Conservation (phyloP, 1,140 invertebrate species). For the Eurytemora carolleeae region DNA sequence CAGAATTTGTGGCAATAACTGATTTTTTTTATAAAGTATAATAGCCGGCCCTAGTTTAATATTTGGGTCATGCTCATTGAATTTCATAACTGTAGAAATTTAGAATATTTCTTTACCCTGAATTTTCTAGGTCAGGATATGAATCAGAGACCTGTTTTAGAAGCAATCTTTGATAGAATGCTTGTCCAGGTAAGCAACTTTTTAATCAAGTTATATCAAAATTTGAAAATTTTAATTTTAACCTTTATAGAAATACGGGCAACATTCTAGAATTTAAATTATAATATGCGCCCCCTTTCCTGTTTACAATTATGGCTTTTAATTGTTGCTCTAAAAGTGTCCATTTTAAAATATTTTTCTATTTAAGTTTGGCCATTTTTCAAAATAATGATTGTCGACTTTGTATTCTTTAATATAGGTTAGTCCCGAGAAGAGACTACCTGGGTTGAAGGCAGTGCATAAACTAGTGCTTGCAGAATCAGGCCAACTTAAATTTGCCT, state of each 20-base stretch:
- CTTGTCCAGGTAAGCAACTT: neutral
- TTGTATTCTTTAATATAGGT: neutral
- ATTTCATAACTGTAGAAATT: neutral
- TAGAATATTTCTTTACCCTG: neutral
- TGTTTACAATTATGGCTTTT: too few species aligned
- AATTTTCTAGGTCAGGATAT: neutral
- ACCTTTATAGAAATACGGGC: too few species aligned
- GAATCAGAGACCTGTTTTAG: neutral
- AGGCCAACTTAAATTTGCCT: neutral
- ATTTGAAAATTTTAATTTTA: too few species aligned
- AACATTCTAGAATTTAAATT: too few species aligned
- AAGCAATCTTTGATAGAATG: neutral
- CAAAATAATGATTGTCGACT: too few species aligned
- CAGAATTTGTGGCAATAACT: neutral
- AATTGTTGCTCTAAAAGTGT: too few species aligned
- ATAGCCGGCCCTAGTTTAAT: neutral
- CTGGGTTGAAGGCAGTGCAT: neutral
- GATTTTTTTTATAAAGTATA: neutral
- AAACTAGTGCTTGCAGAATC: neutral
- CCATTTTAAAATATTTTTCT: too few species aligned
- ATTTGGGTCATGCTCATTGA: neutral
- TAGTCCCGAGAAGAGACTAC: neutral
- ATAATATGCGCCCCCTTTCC: too few species aligned
- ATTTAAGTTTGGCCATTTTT: too few species aligned
- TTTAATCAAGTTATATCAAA: too few species aligned